phyloP scores from a whole-genome alignment of 2,888 invertebrate genomes.

The Phortica okadai region DNA sequence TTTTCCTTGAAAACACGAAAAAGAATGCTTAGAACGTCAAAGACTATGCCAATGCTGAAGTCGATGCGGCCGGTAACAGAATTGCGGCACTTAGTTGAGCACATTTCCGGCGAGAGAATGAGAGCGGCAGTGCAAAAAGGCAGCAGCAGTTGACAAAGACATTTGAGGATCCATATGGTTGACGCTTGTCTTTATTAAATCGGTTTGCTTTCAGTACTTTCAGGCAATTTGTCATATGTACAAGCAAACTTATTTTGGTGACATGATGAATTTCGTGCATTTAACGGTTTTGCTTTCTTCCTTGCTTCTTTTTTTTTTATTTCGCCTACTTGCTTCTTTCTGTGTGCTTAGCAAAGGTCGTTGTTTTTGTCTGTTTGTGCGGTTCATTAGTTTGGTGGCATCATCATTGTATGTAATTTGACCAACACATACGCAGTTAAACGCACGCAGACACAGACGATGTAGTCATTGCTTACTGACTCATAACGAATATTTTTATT shows the following conservation, averaged over 20 bases:
- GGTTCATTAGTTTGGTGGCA: slow-evolving; percentile 49
- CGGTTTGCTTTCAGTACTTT: neutral
- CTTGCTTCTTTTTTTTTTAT: neutral
- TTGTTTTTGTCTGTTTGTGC: slow-evolving; percentile 36
- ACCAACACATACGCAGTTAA: neutral
- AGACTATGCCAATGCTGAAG: too few species aligned
- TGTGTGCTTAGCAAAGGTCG: slow-evolving; percentile 32
- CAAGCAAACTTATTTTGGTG: neutral
- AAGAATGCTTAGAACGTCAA: slow-evolving; percentile 62
- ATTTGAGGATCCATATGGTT: neutral
- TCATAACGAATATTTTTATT: neutral
- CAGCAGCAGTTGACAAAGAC: neutral
- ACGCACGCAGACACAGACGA: neutral
- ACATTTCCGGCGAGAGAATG: slow-evolving; percentile 38
- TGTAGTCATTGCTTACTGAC: neutral
- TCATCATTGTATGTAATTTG: slow-evolving; percentile 52
- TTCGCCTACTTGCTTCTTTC: neutral
- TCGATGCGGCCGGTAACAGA: slow-evolving; percentile 46
- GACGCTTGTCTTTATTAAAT: neutral
- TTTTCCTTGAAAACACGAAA: neutral
- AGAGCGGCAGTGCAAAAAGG: neutral
- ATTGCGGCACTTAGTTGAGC: slow-evolving; percentile 53
- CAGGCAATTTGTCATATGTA: neutral
- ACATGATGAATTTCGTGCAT: slow-evolving; percentile 1
- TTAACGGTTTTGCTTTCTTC: neutral